Conservation (phyloP, 2,113 vertebrate genomes). For the Macaca mulatta region DNA sequence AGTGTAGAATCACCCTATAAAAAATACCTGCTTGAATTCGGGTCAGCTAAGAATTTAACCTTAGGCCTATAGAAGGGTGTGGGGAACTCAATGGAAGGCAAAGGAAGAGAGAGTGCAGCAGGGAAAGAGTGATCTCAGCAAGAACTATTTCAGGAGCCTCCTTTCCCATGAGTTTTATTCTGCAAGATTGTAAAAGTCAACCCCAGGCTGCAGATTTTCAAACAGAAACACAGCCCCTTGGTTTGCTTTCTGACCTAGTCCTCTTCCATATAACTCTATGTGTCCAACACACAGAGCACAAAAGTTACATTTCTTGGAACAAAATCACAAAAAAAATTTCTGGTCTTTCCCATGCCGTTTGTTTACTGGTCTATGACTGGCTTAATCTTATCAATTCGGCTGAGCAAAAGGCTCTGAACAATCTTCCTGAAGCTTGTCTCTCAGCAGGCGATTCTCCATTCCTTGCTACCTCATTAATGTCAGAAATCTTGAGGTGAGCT, state of each 20-base stretch:
- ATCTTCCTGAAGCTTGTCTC: slow-evolving; percentile 24
- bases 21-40: neutral
- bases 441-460: slow-evolving; percentile 47
- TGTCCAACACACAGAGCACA: neutral
- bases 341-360: slow-evolving; percentile 49
- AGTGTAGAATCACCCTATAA: neutral
- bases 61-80: neutral
- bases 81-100: neutral
- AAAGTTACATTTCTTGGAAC: slow-evolving; percentile 38
- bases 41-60: neutral
- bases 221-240: slow-evolving; percentile 32
- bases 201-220: neutral
- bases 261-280: neutral
- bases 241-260: slow-evolving; percentile 45
- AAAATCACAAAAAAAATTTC: neutral
- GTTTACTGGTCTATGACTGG: slow-evolving; percentile 40
- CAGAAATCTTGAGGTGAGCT: slow-evolving; percentile 53
- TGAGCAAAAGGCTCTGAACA: neutral
- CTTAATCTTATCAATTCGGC: slow-evolving; percentile 71
- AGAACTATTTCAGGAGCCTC: slow-evolving; percentile 25
- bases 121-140: neutral
- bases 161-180: slow-evolving; percentile 35
- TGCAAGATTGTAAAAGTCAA: slow-evolving; percentile 11
- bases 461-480: slow-evolving; percentile 67
- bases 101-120: neutral